Conservation (phyloP, 2,113 vertebrate species). For the Ia io region DNA sequence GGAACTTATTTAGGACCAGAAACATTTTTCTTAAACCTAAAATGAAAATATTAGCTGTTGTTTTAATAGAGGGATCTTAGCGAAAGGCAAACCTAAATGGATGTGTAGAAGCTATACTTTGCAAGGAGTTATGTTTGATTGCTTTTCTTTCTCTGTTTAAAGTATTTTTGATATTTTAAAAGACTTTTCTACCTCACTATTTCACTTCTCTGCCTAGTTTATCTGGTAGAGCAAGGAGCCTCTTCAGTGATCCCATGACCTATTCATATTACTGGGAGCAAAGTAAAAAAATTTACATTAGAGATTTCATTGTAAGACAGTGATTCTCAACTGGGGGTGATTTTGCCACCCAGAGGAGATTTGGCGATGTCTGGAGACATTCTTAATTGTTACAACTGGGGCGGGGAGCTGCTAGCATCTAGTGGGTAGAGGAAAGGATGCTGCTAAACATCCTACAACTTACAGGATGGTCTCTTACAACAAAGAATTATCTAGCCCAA, state of each 20-base stretch:
- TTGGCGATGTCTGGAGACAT: background rate
- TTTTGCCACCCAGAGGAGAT: background rate
- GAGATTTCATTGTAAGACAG: background rate
- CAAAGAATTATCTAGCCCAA: background rate
- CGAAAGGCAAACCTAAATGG: constrained; percentile 16
- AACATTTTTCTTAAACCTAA: constrained; percentile 50
- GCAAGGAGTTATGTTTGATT: background rate
- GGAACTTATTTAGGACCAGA: background rate
- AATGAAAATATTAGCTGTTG: background rate
- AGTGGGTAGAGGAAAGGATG: background rate
- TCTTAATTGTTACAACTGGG: background rate
- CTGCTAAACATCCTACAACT: background rate
- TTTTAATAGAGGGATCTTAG: constrained; percentile 36
- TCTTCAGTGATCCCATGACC: background rate
- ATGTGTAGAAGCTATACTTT: background rate
- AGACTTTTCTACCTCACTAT: constrained; percentile 42
- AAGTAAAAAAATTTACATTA: background rate
- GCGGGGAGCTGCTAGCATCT: background rate
- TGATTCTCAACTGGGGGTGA: background rate
- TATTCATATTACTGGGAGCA: background rate
- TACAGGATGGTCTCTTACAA: background rate
- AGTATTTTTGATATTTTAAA: background rate
- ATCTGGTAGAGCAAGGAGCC: background rate
- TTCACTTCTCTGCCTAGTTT: constrained; percentile 31
- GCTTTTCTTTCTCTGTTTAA: background rate